Conservation (phyloP, 35 echinoderm and acorn worm genomes). For the Heliocidaris erythrogramma region DNA sequence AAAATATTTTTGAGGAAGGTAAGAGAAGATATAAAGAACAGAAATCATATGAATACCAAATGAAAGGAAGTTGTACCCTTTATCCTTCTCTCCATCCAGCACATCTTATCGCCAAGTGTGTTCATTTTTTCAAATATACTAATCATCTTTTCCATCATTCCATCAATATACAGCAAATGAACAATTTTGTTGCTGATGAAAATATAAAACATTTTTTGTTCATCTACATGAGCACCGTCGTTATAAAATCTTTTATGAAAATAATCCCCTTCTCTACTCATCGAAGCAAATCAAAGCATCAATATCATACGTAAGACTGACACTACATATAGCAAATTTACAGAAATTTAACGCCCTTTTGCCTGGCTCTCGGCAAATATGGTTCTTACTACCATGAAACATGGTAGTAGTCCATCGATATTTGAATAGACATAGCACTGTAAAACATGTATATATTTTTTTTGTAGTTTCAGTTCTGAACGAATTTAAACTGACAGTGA, state of each 20-base stretch:
- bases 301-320: too few relatives aligned
- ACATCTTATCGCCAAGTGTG: constrained; percentile 10
- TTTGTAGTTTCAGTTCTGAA: too few relatives aligned
- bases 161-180: neutral
- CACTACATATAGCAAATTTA: too few relatives aligned
- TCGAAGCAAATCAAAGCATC: too few relatives aligned
- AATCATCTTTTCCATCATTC: neutral
- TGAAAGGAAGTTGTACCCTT: neutral
- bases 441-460: too few relatives aligned
- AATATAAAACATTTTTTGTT: neutral
- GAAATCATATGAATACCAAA: neutral
- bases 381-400: too few relatives aligned
- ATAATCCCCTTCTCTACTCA: neutral
- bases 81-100: neutral
- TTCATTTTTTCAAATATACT: neutral
- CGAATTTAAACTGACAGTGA: too few relatives aligned
- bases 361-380: neutral
- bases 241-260: neutral
- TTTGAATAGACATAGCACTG: too few relatives aligned
- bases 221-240: neutral
- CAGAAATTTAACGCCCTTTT: neutral
- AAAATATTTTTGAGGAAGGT: neutral
- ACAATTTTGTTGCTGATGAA: neutral
- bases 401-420: too few relatives aligned
- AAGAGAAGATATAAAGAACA: neutral